Percentiles rank a stretch among this genome's conserved stretches.
Conservation (phyloP, 2,888 invertebrate species). For the Tenthredo scrophulariae region DNA sequence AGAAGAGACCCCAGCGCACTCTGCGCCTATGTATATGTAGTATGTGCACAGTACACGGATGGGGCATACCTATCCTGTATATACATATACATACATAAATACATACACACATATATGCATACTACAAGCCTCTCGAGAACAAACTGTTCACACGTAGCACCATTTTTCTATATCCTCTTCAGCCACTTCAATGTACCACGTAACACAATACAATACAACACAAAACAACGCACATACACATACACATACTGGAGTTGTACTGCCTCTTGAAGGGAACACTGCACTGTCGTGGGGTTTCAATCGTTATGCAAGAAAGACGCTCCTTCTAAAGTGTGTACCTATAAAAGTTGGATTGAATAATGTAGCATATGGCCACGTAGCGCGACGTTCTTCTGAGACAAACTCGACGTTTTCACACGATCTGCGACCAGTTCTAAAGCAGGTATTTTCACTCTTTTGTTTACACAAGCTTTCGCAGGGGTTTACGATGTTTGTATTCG, state of each 20-base stretch:
- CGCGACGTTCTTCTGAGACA: neutral
- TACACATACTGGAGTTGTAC: neutral
- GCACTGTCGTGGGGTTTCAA: slow-evolving; percentile 32
- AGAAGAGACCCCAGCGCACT: neutral
- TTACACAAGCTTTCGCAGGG: neutral
- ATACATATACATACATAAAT: neutral
- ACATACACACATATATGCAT: too few relatives aligned
- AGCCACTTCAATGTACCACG: slow-evolving; percentile 38
- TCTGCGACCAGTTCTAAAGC: slow-evolving; percentile 13
- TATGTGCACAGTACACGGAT: neutral
- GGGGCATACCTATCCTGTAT: neutral
- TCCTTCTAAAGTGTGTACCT: slow-evolving; percentile 27
- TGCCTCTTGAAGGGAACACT: slow-evolving; percentile 18
- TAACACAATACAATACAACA: slow-evolving; percentile 31
- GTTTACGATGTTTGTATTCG: neutral
- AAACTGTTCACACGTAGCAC: slow-evolving; percentile 37
- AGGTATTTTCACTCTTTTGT: slow-evolving; percentile 24
- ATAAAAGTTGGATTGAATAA: slow-evolving; percentile 49
- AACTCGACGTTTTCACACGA: slow-evolving; percentile 14
- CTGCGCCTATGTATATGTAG: neutral
- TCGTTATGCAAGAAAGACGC: slow-evolving; percentile 41
- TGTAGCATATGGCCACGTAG: slow-evolving; percentile 32
- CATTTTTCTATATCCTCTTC: slow-evolving; percentile 45
- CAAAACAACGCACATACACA: neutral
- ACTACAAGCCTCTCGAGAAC: slow-evolving; percentile 31